Evolutionary conservation across 2,113 vertebrate genomes (phyloP), one percentile per base, ranked within the genome.

Genomic region (Triplophysa siluroides): DNA sequence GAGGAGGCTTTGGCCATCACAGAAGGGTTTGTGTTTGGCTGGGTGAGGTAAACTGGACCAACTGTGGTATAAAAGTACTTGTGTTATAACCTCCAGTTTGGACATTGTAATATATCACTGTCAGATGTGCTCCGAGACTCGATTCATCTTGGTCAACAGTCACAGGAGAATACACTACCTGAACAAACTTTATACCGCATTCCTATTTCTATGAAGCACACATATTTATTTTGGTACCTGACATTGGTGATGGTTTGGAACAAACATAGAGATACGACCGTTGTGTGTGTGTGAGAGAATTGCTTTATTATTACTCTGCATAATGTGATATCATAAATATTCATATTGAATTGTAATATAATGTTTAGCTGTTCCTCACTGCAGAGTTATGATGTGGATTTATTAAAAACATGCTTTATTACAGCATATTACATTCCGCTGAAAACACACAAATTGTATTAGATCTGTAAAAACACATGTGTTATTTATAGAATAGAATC

Each of bases 91-190:
- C 45, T 29, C 8, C 23, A 60, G 33, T 81, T 38, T 65, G 43
- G 8, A 23, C 68, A 41, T 24, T 4, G 11, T 67, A 80, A 85
- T 85, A 38, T 58, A 82, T 82, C 83, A 82, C 63, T 64, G 83
- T 63, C 83, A 73, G 33, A 43, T 14, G 8, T 26, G 56, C 78
- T 38, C 58, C 19, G 33, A 76, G 74, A 65, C 63, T 76, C 66
- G 56, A 80, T 85, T 78, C 63, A 80, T 83, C 73, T 83, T 69
- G 38, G 41, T 73, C 77, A 24, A 43, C 78, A 64, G 71, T 41
- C 21, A 41, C 16, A 21, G 29, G 16, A 63, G 26, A 19, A n/a
- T 24, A 38, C 1, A 4, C 24, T 19, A 38, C 19, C 23, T 3
- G 26, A 47, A 76, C 3, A 50, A 61, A 78, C 63, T 73, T 26